Evolutionary conservation across 1,140 invertebrate genomes (phyloP).

Genomic region (Lordiphosa clarofinis): DNA sequence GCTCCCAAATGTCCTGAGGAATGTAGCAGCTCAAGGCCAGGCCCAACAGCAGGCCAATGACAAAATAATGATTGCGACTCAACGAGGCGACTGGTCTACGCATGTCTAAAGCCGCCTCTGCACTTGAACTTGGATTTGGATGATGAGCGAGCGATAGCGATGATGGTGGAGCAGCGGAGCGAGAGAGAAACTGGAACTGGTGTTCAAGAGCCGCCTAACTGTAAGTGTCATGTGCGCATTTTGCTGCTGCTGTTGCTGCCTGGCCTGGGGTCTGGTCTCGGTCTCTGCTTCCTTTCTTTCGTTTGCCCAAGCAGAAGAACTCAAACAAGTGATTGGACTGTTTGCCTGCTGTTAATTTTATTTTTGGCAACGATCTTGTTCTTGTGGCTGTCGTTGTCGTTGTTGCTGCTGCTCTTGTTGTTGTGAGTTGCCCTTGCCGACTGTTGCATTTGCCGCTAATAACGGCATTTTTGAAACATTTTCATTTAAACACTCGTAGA

Average conservation of each 20-base stretch:
- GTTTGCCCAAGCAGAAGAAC: conserved; percentile 1
- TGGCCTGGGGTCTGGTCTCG: conserved; percentile 21
- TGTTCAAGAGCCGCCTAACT: conserved; percentile 19
- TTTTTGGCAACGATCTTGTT: conserved; percentile 1
- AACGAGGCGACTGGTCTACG: conserved; percentile 60
- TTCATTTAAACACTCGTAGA: neutral
- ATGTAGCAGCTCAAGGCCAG: conserved; percentile 67
- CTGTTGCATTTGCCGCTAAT: conserved; percentile 34
- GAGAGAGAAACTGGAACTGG: conserved; percentile 34
- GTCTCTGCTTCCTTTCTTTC: conserved; percentile 11
- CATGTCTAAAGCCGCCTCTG: conserved; percentile 56
- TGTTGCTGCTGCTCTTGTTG: neutral
- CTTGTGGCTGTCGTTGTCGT: conserved; percentile 5
- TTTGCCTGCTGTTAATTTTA: neutral
- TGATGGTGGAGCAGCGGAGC: neutral
- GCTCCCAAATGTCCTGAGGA: conserved; percentile 66
- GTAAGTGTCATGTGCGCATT: conserved; percentile 59
- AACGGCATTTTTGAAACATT: conserved; percentile 39
- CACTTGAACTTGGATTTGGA: conserved; percentile 25
- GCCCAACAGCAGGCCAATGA: conserved; percentile 70
- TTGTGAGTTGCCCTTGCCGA: conserved; percentile 33
- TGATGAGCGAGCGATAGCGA: conserved; percentile 5
- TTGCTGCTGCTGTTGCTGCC: conserved; percentile 26
- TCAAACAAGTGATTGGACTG: no score
- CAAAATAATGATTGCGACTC: conserved; percentile 76